phyloP scores from a whole-genome alignment of 2,113 vertebrate genomes.

The Pluvialis apricaria region DNA sequence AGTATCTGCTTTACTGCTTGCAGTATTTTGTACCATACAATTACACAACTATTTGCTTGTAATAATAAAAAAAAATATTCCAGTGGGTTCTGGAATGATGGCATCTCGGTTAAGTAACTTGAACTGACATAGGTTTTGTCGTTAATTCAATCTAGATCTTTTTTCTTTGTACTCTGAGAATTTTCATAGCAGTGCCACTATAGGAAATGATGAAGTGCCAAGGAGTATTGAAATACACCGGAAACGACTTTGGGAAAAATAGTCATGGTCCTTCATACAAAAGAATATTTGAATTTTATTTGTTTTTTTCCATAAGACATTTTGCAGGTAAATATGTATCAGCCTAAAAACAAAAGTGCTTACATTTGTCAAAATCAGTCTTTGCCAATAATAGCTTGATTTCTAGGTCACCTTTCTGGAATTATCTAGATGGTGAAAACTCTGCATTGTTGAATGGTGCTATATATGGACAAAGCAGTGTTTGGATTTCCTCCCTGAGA shows the following conservation, averaged over 20 bases:
- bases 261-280: not conserved
- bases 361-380: not conserved
- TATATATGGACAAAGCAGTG: not conserved
- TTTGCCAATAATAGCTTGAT: not conserved
- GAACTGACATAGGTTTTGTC: not conserved
- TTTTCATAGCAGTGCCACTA: not conserved
- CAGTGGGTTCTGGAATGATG: not conserved
- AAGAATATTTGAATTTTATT: not conserved
- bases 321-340: not conserved
- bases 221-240: not conserved
- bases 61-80: not conserved
- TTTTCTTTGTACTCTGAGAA: not conserved
- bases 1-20: not conserved
- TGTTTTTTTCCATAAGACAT: not conserved
- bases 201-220: not conserved
- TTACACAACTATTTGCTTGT: not conserved
- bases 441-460: not conserved
- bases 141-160: not conserved
- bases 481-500: not conserved
- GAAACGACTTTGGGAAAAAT: not conserved
- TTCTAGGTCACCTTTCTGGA: not conserved
- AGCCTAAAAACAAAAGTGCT: not conserved
- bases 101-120: not conserved
- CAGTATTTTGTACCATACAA: not conserved
- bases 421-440: not conserved